A percentile compares a stretch with the other conserved stretches of the same genome.
phyloP scores from a whole-genome alignment of 2,888 invertebrate genomes.

The Charanyca ferruginea region DNA sequence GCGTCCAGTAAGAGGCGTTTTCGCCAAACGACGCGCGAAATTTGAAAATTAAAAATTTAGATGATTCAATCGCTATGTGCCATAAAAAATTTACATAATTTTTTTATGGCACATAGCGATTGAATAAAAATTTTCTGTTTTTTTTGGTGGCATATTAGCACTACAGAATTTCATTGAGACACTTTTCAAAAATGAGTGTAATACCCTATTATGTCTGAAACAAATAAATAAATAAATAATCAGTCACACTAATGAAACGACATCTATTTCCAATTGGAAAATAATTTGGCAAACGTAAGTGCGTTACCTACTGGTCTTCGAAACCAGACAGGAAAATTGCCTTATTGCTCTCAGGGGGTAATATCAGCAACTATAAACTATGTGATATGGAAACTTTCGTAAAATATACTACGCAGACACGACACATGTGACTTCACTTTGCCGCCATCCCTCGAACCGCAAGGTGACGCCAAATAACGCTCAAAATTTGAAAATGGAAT shows the following conservation, averaged over 20 bases:
- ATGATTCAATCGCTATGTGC: too few relatives aligned
- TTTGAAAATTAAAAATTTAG: too few relatives aligned
- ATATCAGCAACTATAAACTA: conserved; percentile 35
- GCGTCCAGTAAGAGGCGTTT: too few relatives aligned
- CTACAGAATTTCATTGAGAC: too few relatives aligned
- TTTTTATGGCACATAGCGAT: too few relatives aligned
- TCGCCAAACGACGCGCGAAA: too few relatives aligned
- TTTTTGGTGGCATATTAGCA: too few relatives aligned
- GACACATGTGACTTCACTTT: conserved; percentile 35
- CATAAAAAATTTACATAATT: too few relatives aligned
- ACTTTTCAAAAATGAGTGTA: too few relatives aligned
- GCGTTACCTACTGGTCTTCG: conserved; percentile 24
- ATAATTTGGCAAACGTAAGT: conserved; percentile 18
- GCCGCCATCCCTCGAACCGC: conserved; percentile 37
- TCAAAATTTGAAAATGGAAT: conserved; percentile 67
- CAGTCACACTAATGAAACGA: conserved; percentile 25
- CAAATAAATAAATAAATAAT: too few relatives aligned
- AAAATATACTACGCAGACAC: conserved; percentile 20
- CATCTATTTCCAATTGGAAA: conserved; percentile 15
- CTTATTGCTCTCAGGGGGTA: conserved; percentile 1
- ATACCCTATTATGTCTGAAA: too few relatives aligned
- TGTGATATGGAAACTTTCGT: conserved; percentile 38
- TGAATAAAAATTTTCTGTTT: too few relatives aligned
- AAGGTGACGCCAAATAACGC: conserved; percentile 62
- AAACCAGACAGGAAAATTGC: conserved; percentile 26